Percentiles rank a stretch among this genome's conserved stretches.
These are phyloP conservation scores for Augochlora pura DNA, from an alignment of 1,140 invertebrate genomes.

Conservation along the genomic window DNA sequence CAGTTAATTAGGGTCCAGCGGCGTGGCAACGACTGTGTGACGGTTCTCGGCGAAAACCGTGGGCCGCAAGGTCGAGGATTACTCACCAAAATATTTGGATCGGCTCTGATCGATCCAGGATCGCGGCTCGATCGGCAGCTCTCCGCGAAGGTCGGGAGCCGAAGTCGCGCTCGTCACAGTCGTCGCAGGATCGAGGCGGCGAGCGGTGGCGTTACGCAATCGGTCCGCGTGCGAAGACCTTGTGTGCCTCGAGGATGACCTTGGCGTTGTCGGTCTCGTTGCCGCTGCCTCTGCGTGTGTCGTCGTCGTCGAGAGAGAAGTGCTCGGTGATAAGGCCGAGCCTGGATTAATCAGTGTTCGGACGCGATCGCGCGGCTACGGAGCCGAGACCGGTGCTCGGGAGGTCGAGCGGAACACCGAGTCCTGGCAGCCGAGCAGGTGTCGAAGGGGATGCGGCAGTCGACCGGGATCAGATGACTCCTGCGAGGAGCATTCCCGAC, in stretches of 20 bases:
- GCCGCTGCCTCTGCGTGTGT: not conserved
- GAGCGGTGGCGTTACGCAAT: slow-evolving; percentile 33
- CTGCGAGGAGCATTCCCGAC: not conserved
- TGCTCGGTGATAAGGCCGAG: slow-evolving; percentile 24
- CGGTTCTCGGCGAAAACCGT: too few relatives aligned
- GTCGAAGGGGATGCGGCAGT: not conserved
- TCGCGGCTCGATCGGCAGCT: too few relatives aligned
- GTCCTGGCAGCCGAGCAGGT: too few relatives aligned
- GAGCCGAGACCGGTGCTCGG: too few relatives aligned
- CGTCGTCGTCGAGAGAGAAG: slow-evolving; percentile 23
- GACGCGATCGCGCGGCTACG: not conserved
- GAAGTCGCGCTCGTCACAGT: not conserved
- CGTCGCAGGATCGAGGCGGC: not conserved
- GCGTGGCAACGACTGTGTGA: too few relatives aligned
- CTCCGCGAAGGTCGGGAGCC: too few relatives aligned
- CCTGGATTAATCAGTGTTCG: slow-evolving; percentile 27
- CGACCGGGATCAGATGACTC: slow-evolving; percentile 11
- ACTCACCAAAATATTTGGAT: not conserved
- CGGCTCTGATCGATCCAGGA: too few relatives aligned
- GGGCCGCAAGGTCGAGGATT: too few relatives aligned
- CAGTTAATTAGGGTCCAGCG: too few relatives aligned
- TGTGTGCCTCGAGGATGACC: slow-evolving; percentile 37
- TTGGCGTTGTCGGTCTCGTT: slow-evolving; percentile 25
- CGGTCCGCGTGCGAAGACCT: not conserved
- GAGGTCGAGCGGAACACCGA: not conserved